These are phyloP conservation scores for Drosophila peninsularis DNA, from an alignment of 2,888 invertebrate species.

Conservation along the genomic window DNA sequence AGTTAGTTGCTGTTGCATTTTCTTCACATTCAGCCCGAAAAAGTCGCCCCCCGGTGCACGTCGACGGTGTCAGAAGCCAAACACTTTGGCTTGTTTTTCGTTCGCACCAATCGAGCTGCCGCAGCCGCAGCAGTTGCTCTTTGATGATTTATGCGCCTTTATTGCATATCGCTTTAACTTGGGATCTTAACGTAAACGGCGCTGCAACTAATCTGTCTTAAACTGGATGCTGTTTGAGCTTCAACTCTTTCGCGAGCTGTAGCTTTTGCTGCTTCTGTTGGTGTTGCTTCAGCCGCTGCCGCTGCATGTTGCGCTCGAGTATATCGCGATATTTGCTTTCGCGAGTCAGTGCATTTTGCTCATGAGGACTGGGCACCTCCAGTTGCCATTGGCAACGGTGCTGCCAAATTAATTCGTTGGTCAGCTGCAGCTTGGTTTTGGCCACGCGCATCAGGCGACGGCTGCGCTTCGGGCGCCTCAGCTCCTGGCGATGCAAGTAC, in stretches of 20 bases:
- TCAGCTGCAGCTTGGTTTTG: constrained; percentile 68
- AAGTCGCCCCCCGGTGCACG: constrained; percentile 6
- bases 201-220: constrained; percentile 18
- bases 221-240: background rate
- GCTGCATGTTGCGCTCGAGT: constrained; percentile 51
- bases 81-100: constrained; percentile 50
- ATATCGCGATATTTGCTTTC: constrained; percentile 60
- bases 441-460: constrained; percentile 56
- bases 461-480: constrained; percentile 52
- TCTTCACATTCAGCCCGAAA: constrained; percentile 13
- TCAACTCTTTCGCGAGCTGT: constrained; percentile 19
- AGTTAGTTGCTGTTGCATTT: constrained; percentile 28
- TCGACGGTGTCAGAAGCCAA: constrained; percentile 58
- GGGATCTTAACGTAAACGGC: constrained; percentile 13
- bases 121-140: background rate
- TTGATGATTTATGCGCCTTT: constrained; percentile 59
- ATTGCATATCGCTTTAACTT: constrained; percentile 36
- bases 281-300: constrained; percentile 46
- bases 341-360: constrained; percentile 50
- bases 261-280: constrained; percentile 19
- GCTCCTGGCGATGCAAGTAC: constrained; percentile 63
- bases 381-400: constrained; percentile 53
- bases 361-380: constrained; percentile 42
- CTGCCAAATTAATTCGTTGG: constrained; percentile 65
- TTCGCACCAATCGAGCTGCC: constrained; percentile 28